Conservation (phyloP, 2,797 vertebrate genomes). For the Sarcoramphus papa region DNA sequence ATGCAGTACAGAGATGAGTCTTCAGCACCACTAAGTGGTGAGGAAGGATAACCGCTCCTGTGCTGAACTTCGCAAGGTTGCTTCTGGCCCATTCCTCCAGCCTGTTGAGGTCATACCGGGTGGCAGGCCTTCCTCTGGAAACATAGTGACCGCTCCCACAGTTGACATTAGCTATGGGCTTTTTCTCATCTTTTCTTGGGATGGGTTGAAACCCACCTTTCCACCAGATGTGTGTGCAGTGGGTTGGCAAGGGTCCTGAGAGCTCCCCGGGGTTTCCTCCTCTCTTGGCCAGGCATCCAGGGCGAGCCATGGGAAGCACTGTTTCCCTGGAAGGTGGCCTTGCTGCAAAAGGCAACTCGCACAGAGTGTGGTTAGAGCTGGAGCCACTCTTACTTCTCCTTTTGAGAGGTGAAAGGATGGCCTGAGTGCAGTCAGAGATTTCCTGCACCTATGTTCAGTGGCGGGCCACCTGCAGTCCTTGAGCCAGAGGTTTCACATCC, state of each 20-base stretch:
- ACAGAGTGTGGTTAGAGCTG: neutral
- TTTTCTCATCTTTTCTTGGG: neutral
- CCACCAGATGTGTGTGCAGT: neutral
- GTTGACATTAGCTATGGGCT: neutral
- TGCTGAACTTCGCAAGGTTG: neutral
- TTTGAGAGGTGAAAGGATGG: neutral
- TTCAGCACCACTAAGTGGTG: neutral
- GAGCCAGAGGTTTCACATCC: neutral
- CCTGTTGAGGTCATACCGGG: neutral
- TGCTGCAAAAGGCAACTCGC: neutral
- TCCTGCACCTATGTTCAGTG: neutral
- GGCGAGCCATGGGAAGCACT: accelerated
- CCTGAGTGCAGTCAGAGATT: neutral
- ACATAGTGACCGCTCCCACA: neutral
- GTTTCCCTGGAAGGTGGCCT: neutral
- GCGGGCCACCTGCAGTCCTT: neutral
- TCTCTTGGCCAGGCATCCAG: neutral
- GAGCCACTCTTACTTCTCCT: slow-evolving; percentile 7
- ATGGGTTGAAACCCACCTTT: neutral
- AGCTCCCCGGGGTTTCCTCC: neutral
- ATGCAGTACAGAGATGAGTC: neutral
- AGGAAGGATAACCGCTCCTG: neutral
- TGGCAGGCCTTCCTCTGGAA: neutral
- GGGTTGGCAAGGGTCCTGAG: neutral
- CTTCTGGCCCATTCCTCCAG: neutral